Evolutionary conservation across 2,113 vertebrate genomes (phyloP), one percentile per base, ranked within the genome.

Genomic region (Pluvianellus socialis): DNA sequence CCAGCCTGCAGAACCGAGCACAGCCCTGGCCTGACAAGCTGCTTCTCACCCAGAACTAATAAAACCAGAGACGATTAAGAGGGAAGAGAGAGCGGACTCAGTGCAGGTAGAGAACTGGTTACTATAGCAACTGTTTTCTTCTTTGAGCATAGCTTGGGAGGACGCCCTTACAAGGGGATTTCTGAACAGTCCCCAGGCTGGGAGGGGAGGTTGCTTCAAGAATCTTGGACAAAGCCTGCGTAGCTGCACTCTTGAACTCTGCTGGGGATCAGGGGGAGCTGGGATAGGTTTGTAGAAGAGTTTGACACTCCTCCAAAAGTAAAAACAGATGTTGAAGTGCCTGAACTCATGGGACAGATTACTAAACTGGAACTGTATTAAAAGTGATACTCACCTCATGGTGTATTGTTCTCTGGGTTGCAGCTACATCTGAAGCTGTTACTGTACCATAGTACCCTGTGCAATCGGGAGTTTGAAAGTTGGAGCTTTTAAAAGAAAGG

Each of bases 41-140:
- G 74, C 85, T 76, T 82, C 90, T 93, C 3, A 2, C 49, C 50
- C 71, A 52, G 27, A 83, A 53, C 63, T 74, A 70, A 74, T 63
- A 92, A 91, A 95, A 76, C 14, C 62, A 26, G 53, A 70, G 81
- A 20, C 63, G 61, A 92, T 82, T 28, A 89, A 77, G 63, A 87
- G 47, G 52, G 32, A 83, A 74, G 75, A 50, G 63, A 56, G 67
- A 91, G 72, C 9, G 3, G 7, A 13, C 58, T 76, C 62, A 38
- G 33, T 6, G 74, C 90, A 94, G 94, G 96, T 96, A 92, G 73
- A 79, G 95, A 80, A 52, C 18, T 33, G 32, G 96, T 95, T 95
- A 49, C 96, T 82, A 91, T 94, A 75, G 95, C 88, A 96, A 97
- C 92, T 67, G 56, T 71, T 93, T 87, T 65, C 79, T 94, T 88